These are phyloP conservation scores for Agriopis leucophaearia DNA, from an alignment of 2,888 invertebrate genomes.

Conservation along the genomic window DNA sequence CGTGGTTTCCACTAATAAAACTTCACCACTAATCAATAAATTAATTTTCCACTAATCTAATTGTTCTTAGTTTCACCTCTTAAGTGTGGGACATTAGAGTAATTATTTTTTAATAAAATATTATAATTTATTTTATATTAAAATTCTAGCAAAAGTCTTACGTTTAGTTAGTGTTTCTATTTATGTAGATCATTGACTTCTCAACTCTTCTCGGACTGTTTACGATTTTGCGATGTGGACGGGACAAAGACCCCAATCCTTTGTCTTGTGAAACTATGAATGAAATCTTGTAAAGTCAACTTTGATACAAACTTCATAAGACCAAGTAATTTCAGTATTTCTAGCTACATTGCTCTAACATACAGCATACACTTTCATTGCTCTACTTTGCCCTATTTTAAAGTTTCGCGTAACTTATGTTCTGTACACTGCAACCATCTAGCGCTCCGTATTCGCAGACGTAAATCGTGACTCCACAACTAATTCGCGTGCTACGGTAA, in stretches of 20 bases:
- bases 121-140: background rate
- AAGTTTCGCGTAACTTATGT: slow-evolving; percentile 10
- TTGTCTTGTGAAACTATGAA: slow-evolving; percentile 5
- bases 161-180: background rate
- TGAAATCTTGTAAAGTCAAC: slow-evolving; percentile 3
- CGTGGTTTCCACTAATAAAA: no score
- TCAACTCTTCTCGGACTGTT: background rate
- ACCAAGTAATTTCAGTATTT: background rate
- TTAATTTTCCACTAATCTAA: no score
- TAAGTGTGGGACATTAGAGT: no score
- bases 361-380: background rate
- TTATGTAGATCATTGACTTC: slow-evolving; percentile 8
- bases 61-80: no score
- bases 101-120: no score
- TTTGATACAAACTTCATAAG: background rate
- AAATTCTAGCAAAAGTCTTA: background rate
- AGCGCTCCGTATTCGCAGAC: slow-evolving; percentile 7
- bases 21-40: no score
- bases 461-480: slow-evolving; percentile 24
- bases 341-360: background rate
- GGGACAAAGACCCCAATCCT: slow-evolving; percentile 6
- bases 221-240: background rate
- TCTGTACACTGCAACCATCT: slow-evolving; percentile 7
- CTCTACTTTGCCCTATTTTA: slow-evolving; percentile 6
- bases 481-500: slow-evolving; percentile 16